phyloP scores from a whole-genome alignment of 23 tunicate species.

The Corella eumyota region DNA sequence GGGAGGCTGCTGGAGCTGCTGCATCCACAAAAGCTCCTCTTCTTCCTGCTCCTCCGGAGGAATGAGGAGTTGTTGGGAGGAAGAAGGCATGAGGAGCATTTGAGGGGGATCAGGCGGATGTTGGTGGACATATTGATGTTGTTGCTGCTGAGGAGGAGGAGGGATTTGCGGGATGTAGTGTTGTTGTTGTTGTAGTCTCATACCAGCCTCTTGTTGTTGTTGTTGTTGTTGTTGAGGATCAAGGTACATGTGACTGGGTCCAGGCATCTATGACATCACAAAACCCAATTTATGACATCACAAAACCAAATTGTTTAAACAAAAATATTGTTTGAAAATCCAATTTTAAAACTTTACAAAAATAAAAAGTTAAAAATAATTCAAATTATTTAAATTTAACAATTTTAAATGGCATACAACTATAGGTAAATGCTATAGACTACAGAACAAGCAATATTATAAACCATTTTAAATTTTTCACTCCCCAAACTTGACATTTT shows the following conservation, averaged over 20 bases:
- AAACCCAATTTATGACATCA: neutral
- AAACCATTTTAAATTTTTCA: neutral
- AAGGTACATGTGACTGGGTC: slow-evolving; percentile 75
- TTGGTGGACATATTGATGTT: slow-evolving; percentile 24
- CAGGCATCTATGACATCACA: slow-evolving; percentile 36
- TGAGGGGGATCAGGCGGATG: slow-evolving; percentile 20
- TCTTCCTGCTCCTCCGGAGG: slow-evolving; percentile 17
- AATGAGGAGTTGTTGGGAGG: slow-evolving; percentile 13
- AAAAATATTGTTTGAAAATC: too few relatives aligned
- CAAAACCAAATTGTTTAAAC: neutral
- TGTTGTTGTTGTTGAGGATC: slow-evolving; percentile 16
- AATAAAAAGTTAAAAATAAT: neutral
- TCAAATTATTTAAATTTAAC: too few relatives aligned
- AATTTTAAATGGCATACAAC: too few relatives aligned
- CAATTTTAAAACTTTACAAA: too few relatives aligned
- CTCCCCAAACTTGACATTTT: neutral
- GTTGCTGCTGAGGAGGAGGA: slow-evolving; percentile 36
- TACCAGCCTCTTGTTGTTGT: slow-evolving; percentile 4
- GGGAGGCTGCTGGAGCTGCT: slow-evolving; percentile 19
- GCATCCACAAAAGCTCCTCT: slow-evolving; percentile 56
- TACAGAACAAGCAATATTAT: neutral
- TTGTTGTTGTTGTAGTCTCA: slow-evolving; percentile 14
- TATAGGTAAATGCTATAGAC: too few relatives aligned
- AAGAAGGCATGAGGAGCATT: slow-evolving; percentile 8
- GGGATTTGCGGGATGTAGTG: slow-evolving; percentile 22